A percentile compares a stretch with the other conserved stretches of the same genome.
Evolutionary conservation across 2,797 vertebrate genomes (phyloP).

Genomic region (Argyrosomus regius): DNA sequence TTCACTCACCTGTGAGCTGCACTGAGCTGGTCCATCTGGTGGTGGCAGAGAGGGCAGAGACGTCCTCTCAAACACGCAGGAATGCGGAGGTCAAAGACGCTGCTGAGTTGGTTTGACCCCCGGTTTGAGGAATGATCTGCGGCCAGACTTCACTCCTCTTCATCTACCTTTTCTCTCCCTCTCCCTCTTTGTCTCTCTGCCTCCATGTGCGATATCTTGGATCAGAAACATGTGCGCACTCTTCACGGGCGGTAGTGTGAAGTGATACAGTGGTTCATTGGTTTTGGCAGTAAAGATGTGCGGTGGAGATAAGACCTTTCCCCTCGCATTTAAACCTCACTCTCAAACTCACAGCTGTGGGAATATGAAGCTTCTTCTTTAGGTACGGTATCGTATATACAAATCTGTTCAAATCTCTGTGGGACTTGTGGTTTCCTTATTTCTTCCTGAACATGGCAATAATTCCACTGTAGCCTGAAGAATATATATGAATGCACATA

Average conservation of each 20-base stretch:
- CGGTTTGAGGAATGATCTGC: conserved; percentile 13
- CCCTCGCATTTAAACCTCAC: conserved; percentile 29
- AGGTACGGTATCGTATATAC: conserved; percentile 30
- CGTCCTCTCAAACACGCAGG: conserved; percentile 22
- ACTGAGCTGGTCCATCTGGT: conserved; percentile 44
- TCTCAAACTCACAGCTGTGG: conserved; percentile 32
- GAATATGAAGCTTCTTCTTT: conserved; percentile 41
- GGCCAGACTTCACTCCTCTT: conserved; percentile 1
- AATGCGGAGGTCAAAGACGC: conserved; percentile 43
- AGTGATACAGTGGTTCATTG: conserved; percentile 39
- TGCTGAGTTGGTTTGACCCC: conserved; percentile 33
- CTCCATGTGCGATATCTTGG: conserved; percentile 15
- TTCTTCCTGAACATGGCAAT: conserved; percentile 22
- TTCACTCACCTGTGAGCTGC: conserved; percentile 43
- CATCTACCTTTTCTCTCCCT: conserved; percentile 5
- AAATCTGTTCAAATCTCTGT: conserved; percentile 30
- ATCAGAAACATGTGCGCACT: conserved; percentile 54
- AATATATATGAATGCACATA: background rate
- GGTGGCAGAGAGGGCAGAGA: conserved; percentile 2
- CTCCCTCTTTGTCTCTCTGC: conserved; percentile 3
- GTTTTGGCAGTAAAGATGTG: conserved; percentile 33
- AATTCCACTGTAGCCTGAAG: conserved; percentile 9
- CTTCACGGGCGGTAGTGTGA: conserved; percentile 7
- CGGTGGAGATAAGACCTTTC: conserved; percentile 35
- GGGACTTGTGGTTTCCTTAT: conserved; percentile 28